Evolutionary conservation across 64 coral and sea anemone species (phyloP).

Genomic region (Exaiptasia diaphana): DNA sequence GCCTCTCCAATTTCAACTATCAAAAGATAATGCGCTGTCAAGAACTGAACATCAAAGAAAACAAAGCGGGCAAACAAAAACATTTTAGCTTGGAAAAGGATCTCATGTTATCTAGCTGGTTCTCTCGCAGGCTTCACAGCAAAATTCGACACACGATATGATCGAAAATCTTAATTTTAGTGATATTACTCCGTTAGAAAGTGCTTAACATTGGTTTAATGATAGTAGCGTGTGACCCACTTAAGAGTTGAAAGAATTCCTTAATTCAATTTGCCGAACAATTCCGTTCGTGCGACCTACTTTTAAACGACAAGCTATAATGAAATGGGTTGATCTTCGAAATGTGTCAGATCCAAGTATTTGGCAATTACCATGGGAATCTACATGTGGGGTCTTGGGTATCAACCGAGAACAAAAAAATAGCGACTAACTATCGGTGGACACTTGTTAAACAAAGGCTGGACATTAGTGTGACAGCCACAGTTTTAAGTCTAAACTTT

Average conservation of each 20-base stretch:
- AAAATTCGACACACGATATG: no score
- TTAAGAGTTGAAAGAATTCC: slow-evolving; percentile 99
- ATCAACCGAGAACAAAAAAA: background rate
- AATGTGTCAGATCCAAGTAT: slow-evolving; percentile 12
- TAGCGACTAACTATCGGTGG: background rate
- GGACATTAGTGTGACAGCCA: background rate
- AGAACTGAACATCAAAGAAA: slow-evolving; percentile 94
- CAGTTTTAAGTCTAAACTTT: slow-evolving; percentile 12
- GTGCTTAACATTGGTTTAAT: slow-evolving; percentile 79
- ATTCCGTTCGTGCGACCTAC: slow-evolving; percentile 41
- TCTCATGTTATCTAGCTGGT: slow-evolving; percentile 77
- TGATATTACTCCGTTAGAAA: slow-evolving; percentile 25
- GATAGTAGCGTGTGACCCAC: slow-evolving; percentile 88
- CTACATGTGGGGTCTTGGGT: slow-evolving; percentile 14
- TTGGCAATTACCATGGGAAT: slow-evolving; percentile 19
- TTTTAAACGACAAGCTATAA: background rate
- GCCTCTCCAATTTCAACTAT: slow-evolving; percentile 91
- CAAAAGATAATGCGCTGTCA: slow-evolving; percentile 96
- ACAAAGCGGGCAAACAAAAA: slow-evolving; percentile 99
- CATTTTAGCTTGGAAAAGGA: slow-evolving; percentile 94
- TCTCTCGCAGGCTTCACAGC: background rate
- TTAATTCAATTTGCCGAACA: slow-evolving; percentile 86
- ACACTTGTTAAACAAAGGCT: slow-evolving; percentile 9
- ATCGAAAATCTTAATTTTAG: no score
- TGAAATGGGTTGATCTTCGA: slow-evolving; percentile 13